Percentiles rank a stretch among this genome's conserved stretches.
These are phyloP conservation scores for Caenorhabditis sinica DNA, from an alignment of 2,888 invertebrate species.

Conservation along the genomic window DNA sequence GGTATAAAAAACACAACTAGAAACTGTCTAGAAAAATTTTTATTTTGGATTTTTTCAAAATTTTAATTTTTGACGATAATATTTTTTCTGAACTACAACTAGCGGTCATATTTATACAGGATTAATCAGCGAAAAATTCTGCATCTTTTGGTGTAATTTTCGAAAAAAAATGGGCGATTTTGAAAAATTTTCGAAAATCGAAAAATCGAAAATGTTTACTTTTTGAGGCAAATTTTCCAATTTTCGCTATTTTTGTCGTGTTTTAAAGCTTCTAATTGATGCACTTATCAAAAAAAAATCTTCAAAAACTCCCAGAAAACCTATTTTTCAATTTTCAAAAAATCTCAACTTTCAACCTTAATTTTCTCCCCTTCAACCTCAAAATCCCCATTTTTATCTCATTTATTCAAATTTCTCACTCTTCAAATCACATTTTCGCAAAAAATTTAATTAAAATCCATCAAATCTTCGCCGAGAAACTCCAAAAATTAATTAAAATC, in stretches of 20 bases:
- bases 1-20: no score
- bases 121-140: neutral
- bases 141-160: neutral
- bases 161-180: neutral
- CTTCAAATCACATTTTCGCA: neutral
- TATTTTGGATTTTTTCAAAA: no score
- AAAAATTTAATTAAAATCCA: slow-evolving; percentile 1
- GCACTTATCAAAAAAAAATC: neutral
- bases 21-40: no score
- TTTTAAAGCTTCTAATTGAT: neutral
- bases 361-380: neutral
- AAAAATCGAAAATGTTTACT: neutral
- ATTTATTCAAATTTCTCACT: neutral
- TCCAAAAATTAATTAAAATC: neutral
- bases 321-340: neutral
- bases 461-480: neutral
- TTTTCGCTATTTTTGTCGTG: no score
- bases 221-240: neutral
- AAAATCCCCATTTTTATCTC: neutral
- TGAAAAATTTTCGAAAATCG: neutral
- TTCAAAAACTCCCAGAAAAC: neutral
- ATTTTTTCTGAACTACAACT: no score
- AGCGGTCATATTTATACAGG: neutral
- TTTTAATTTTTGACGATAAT: no score
- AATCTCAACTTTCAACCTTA: neutral